These are phyloP conservation scores for Sebastolobus alascanus DNA, from an alignment of 2,797 vertebrate species.

Conservation along the genomic window DNA sequence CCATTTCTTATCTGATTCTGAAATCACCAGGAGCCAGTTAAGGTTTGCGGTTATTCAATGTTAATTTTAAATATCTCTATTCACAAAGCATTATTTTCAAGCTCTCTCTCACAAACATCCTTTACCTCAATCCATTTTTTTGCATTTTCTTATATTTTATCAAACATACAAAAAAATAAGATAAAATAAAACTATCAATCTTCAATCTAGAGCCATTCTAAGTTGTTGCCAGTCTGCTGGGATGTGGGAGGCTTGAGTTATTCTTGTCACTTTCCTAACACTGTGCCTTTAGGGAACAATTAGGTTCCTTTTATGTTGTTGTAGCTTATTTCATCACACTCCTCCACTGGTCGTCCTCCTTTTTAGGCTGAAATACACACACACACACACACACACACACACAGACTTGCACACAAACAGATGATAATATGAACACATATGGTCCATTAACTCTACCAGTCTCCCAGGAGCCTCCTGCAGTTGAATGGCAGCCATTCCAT, in stretches of 20 bases:
- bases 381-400: slow-evolving; percentile 15
- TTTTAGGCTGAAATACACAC: slow-evolving; percentile 29
- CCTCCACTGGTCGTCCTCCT: slow-evolving; percentile 50
- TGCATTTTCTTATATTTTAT: slow-evolving; percentile 24
- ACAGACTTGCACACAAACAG: slow-evolving; percentile 23
- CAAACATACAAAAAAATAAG: slow-evolving; percentile 9
- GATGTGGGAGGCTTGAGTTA: slow-evolving; percentile 57
- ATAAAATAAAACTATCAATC: not conserved
- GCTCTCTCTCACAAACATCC: not conserved
- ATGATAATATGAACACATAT: slow-evolving; percentile 66
- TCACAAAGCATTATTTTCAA: not conserved
- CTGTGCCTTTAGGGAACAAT: slow-evolving; percentile 72
- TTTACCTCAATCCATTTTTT: slow-evolving; percentile 6
- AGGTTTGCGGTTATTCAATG: not conserved
- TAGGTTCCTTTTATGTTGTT: slow-evolving; percentile 70
- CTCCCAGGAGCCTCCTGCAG: slow-evolving; percentile 73
- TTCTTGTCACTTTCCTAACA: slow-evolving; percentile 60
- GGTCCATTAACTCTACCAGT: slow-evolving; percentile 77
- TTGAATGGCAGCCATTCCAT: slow-evolving; percentile 74
- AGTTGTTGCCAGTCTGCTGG: slow-evolving; percentile 8
- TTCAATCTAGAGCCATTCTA: not conserved
- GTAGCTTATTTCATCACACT: slow-evolving; percentile 73
- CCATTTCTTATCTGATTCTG: slow-evolving; percentile 13
- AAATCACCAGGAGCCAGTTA: not conserved
- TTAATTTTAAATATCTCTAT: slow-evolving; percentile 3